Conservation (phyloP, 2,888 invertebrate species). For the Melieria omissa region DNA sequence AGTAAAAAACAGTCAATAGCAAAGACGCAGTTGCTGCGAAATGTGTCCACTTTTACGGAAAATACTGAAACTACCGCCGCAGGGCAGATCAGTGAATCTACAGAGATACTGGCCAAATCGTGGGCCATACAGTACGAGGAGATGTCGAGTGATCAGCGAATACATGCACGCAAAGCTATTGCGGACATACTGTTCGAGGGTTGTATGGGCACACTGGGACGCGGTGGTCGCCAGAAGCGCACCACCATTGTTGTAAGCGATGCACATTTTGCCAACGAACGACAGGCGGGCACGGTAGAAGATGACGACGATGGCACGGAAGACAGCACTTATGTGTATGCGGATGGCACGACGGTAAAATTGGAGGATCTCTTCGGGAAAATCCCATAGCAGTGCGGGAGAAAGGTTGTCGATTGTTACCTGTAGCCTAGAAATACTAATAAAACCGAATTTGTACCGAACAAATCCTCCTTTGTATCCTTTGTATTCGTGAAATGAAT, state of each 20-base stretch:
- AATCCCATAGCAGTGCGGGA: too few relatives aligned
- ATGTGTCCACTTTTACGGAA: background rate
- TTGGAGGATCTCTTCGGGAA: slow-evolving; percentile 5
- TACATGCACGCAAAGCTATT: slow-evolving; percentile 59
- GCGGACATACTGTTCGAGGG: slow-evolving; percentile 60
- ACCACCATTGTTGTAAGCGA: background rate
- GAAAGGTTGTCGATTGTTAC: too few relatives aligned
- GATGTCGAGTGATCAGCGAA: slow-evolving; percentile 54
- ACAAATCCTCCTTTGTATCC: too few relatives aligned
- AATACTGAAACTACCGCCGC: too few relatives aligned
- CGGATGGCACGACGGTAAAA: slow-evolving; percentile 28
- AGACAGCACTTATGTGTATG: slow-evolving; percentile 21
- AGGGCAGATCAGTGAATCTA: slow-evolving; percentile 46
- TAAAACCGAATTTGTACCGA: too few relatives aligned
- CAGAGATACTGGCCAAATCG: slow-evolving; percentile 57
- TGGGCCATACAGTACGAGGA: slow-evolving; percentile 62
- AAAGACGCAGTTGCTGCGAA: background rate
- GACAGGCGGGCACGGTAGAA: slow-evolving; percentile 7
- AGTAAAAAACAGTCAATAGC: background rate
- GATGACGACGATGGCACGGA: background rate
- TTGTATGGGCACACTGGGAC: slow-evolving; percentile 57
- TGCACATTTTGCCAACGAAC: slow-evolving; percentile 8
- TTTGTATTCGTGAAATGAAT: too few relatives aligned
- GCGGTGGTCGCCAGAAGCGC: background rate
- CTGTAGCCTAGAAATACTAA: too few relatives aligned